Conservation (phyloP, 35 echinoderm and acorn worm species). For the Nesometra sesokonis region DNA sequence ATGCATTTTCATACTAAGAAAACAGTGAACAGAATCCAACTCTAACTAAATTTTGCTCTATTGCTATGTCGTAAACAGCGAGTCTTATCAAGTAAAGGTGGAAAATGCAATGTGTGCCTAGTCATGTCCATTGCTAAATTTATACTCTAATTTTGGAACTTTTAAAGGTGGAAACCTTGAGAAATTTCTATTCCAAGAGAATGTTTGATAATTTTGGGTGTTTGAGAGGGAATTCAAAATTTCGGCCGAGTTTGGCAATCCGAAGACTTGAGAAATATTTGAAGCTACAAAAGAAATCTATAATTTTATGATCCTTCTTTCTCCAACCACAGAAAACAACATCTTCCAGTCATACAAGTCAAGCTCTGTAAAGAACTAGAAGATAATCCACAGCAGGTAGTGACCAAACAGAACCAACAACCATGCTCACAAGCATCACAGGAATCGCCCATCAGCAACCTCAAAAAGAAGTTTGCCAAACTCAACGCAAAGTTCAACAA, state of each 20-base stretch:
- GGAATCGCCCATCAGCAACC: constrained; percentile 14
- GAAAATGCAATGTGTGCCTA: too few relatives aligned
- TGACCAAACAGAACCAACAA: neutral
- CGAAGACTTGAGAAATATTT: constrained; percentile 10
- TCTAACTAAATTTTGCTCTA: too few relatives aligned
- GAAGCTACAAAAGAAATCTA: neutral
- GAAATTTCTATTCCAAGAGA: too few relatives aligned
- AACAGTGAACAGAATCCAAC: too few relatives aligned
- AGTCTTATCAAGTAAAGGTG: too few relatives aligned
- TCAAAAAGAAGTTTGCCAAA: constrained; percentile 43
- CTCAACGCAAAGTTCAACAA: constrained; percentile 39
- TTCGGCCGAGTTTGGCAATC: neutral
- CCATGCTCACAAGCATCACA: neutral
- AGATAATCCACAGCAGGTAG: neutral
- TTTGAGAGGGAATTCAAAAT: too few relatives aligned
- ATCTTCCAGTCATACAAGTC: constrained; percentile 29
- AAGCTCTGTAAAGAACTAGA: constrained; percentile 19
- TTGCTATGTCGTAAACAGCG: too few relatives aligned
- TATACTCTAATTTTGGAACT: too few relatives aligned
- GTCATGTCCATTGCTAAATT: too few relatives aligned
- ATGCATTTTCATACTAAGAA: too few relatives aligned
- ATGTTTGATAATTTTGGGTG: too few relatives aligned
- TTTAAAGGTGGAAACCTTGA: too few relatives aligned
- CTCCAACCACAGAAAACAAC: constrained; percentile 4
- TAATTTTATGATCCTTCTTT: neutral